Conservation (phyloP, 1,140 invertebrate species). For the Hyles euphorbiae region DNA sequence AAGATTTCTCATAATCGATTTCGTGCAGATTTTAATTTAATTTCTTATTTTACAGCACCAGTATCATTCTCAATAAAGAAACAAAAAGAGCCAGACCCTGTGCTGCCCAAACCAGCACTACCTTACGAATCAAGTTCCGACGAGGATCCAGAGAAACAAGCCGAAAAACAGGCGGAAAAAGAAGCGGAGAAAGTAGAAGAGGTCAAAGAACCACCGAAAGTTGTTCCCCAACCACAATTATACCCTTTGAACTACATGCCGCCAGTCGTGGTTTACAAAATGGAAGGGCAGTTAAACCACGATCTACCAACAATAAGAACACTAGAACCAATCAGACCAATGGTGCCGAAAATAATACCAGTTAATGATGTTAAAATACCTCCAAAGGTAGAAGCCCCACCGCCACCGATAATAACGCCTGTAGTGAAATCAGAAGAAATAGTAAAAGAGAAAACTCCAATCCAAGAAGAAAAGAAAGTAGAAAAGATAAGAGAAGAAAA, state of each 20-base stretch:
- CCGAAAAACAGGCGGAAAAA: conserved; percentile 33
- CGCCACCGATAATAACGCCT: not conserved
- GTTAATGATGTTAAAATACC: conserved; percentile 29
- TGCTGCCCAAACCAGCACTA: conserved; percentile 81
- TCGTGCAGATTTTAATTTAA: not conserved
- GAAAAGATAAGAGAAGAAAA: not conserved
- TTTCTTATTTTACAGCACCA: conserved; percentile 71
- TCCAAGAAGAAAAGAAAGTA: conserved; percentile 9
- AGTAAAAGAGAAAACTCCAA: conserved; percentile 13
- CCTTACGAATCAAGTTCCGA: conserved; percentile 86
- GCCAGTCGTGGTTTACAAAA: conserved; percentile 56
- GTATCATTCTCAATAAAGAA: conserved; percentile 90
- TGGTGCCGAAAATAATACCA: conserved; percentile 18
- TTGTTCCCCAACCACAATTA: conserved; percentile 13
- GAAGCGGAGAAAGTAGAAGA: conserved; percentile 26
- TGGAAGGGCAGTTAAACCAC: conserved; percentile 35
- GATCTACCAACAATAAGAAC: conserved; percentile 38
- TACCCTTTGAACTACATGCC: conserved; percentile 33
- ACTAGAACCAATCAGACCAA: conserved; percentile 24
- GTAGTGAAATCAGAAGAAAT: conserved; percentile 21
- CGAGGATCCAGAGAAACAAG: conserved; percentile 68
- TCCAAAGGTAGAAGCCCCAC: conserved; percentile 1
- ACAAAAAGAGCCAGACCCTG: conserved; percentile 82
- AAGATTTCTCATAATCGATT: no score
- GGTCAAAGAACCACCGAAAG: conserved; percentile 27